Conservation (phyloP, 2,888 invertebrate genomes). For the Dolomedes plantarius region DNA sequence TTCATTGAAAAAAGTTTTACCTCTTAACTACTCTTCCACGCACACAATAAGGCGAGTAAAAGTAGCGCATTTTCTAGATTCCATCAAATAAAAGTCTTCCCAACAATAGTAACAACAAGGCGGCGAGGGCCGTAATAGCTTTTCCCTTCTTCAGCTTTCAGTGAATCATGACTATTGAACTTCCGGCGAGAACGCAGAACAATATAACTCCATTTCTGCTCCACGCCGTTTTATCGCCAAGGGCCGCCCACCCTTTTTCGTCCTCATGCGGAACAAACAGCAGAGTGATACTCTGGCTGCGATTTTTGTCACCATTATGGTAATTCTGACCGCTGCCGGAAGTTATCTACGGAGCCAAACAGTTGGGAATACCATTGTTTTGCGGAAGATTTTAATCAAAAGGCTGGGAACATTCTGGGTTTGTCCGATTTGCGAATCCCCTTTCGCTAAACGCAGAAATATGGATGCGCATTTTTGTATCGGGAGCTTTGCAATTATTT, state of each 20-base stretch:
- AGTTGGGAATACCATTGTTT: neutral
- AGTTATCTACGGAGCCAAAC: neutral
- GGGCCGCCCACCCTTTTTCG: neutral
- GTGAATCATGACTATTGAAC: neutral
- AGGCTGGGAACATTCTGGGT: no score
- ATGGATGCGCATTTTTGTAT: no score
- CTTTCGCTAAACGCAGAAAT: no score
- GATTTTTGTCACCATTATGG: constrained; percentile 14
- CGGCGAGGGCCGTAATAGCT: no score
- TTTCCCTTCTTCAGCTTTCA: neutral
- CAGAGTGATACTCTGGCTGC: neutral
- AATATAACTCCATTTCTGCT: neutral
- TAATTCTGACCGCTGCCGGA: neutral
- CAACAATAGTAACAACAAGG: no score
- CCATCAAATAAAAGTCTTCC: no score
- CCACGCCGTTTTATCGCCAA: neutral
- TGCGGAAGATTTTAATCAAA: neutral
- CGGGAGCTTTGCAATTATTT: no score
- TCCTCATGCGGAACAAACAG: neutral
- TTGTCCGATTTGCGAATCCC: no score
- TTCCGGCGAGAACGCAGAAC: constrained; percentile 4
- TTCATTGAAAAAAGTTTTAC: no score
- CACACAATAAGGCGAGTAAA: no score
- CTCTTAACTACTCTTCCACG: no score
- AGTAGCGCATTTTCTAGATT: no score